Evolutionary conservation across 2,797 vertebrate genomes (phyloP), one percentile per base, ranked within the genome.

Genomic region (Serranus cabrilla): DNA sequence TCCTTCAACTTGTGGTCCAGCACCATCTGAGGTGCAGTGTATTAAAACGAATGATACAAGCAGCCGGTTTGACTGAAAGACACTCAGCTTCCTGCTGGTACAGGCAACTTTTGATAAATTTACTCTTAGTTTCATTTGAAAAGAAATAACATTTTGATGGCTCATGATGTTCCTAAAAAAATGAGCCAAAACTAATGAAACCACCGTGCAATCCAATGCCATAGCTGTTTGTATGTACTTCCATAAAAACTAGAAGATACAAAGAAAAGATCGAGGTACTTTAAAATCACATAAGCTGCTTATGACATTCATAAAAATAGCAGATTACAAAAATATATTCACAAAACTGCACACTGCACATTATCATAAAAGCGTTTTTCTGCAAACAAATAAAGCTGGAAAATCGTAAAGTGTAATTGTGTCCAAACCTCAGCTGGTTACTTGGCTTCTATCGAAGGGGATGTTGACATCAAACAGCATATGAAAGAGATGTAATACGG

Each of bases 391-490:
- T 51, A 39, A 55, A 40, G n/a, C 46, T 72, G 17, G 6, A 50
- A 34, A 27, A 42, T 72, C 40, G 58, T 63, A 17, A n/a, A 57
- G 4, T 55, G 57, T 23, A 54, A 57, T 20, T 74, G 56, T 49
- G 17, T 66, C 31, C 42, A 43, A 27, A 64, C 42, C 60, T 73
- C 60, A 34, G 34, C n/a, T 59, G 52, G 50, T 61, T 63, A 4
- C 62, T 43, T 1, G 1, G 21, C 39, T 71, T 45, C n/a, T 16
- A 27, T 74, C 7, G 9, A 54, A 43, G 17, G 31, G 12, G 34
- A 61, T 46, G 7, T 11, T 47, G 62, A 71, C 65, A 81, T 71
- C 47, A 81, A 85, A 81, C 55, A 56, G 61, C 49, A 68, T 31
- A 21, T 65, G 13, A 74, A 63, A 82, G 37, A 65, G 45, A 54